phyloP scores from a whole-genome alignment of 2,888 invertebrate genomes.

The Drosophila buzzatii region DNA sequence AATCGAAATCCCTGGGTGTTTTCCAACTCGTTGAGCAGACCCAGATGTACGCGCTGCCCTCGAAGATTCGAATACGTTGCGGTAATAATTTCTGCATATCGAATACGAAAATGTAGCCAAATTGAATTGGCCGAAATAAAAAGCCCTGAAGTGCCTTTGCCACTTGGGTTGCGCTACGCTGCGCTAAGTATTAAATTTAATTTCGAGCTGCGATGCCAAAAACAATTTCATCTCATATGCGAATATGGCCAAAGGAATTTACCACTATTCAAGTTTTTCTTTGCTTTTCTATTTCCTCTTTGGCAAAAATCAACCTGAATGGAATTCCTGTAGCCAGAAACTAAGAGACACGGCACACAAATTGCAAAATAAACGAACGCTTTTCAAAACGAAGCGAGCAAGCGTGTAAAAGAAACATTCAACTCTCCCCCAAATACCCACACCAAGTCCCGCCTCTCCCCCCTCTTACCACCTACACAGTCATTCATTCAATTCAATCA shows the following conservation, averaged over 20 bases:
- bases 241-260: neutral
- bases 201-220: neutral
- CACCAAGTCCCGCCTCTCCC: neutral
- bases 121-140: constrained; percentile 77
- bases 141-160: constrained; percentile 42
- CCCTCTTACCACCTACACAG: neutral
- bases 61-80: constrained; percentile 36
- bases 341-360: constrained; percentile 43
- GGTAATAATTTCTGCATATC: constrained; percentile 83
- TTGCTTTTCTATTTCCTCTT: neutral
- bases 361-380: constrained; percentile 60
- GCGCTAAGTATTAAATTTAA: constrained; percentile 70
- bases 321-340: constrained; percentile 28
- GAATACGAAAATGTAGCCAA: constrained; percentile 74
- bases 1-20: constrained; percentile 69
- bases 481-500: constrained; percentile 57
- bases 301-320: constrained; percentile 58
- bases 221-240: neutral
- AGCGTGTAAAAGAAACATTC: constrained; percentile 56
- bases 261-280: neutral
- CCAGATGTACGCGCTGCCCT: constrained; percentile 27
- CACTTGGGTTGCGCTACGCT: constrained; percentile 41
- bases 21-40: constrained; percentile 79
- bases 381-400: constrained; percentile 51
- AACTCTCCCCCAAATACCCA: constrained; percentile 12